A percentile compares a stretch with the other conserved stretches of the same genome.
phyloP scores from a whole-genome alignment of 2,888 invertebrate species.

The Dioctria rufipes region DNA sequence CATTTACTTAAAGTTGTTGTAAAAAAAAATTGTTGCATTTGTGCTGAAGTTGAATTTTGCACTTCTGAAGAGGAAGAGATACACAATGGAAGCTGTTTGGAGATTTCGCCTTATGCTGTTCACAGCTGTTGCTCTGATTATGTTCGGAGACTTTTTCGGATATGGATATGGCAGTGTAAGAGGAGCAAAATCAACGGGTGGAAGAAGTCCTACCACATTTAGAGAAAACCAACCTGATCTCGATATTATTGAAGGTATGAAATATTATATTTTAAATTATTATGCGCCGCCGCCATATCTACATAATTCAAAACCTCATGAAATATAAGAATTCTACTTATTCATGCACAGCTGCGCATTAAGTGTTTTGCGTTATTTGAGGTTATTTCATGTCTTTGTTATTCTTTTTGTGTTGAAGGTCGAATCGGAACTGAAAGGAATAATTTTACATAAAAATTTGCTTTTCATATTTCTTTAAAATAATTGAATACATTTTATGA shows the following conservation, averaged over 20 bases:
- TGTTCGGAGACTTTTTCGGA: slow-evolving; percentile 70
- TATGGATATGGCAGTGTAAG: slow-evolving; percentile 66
- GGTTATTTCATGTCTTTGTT: slow-evolving; percentile 7
- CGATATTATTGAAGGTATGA: slow-evolving; percentile 70
- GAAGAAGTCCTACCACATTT: slow-evolving; percentile 65
- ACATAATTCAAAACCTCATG: background rate
- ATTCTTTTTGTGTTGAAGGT: too few relatives aligned
- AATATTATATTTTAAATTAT: too few relatives aligned
- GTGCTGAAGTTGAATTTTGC: background rate
- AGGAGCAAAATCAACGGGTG: slow-evolving; percentile 66
- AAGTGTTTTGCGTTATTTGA: background rate
- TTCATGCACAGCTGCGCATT: background rate
- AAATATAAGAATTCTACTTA: slow-evolving; percentile 13
- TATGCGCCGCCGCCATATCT: too few relatives aligned
- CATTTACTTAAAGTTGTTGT: background rate
- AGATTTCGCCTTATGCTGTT: slow-evolving; percentile 70
- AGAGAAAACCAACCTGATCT: slow-evolving; percentile 69
- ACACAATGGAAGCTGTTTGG: slow-evolving; percentile 69
- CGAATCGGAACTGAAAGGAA: too few relatives aligned
- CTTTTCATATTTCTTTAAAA: too few relatives aligned
- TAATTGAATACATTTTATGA: too few relatives aligned
- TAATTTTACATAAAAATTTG: too few relatives aligned
- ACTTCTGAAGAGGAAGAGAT: background rate
- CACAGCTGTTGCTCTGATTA: slow-evolving; percentile 67
- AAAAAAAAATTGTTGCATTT: slow-evolving; percentile 10